These are phyloP conservation scores for Mellilla xanthometata DNA, from an alignment of 2,888 invertebrate species.

Conservation along the genomic window DNA sequence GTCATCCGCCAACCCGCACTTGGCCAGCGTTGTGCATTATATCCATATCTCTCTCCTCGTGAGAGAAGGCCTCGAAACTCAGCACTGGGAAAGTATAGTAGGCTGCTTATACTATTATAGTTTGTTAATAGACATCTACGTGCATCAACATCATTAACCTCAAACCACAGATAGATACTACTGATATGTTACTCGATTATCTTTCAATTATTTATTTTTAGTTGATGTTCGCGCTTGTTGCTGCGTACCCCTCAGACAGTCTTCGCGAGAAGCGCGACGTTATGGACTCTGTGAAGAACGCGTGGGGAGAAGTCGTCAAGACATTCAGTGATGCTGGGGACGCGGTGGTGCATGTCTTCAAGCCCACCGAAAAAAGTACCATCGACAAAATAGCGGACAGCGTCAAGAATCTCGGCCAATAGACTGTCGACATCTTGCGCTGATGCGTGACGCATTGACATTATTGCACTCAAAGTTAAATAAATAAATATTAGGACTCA, in stretches of 20 bases:
- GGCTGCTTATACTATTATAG: no score
- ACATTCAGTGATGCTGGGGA: conserved; percentile 65
- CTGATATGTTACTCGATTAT: conserved; percentile 11
- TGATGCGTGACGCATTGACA: no score
- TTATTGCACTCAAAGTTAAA: no score
- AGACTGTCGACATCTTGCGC: conserved; percentile 23
- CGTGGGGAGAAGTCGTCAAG: conserved; percentile 62
- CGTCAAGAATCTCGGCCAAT: conserved; percentile 50
- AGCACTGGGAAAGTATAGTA: no score
- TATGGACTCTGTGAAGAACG: conserved; percentile 65
- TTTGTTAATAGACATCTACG: background rate
- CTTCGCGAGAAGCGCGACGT: conserved; percentile 58
- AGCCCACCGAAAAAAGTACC: conserved; percentile 66
- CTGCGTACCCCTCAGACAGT: conserved; percentile 46
- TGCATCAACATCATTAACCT: background rate
- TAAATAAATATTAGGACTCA: no score
- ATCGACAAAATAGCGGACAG: conserved; percentile 62
- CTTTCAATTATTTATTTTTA: conserved; percentile 36
- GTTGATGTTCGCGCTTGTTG: conserved; percentile 40
- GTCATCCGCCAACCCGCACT: no score
- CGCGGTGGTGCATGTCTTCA: conserved; percentile 67
- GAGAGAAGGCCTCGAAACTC: no score
- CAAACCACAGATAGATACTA: background rate
- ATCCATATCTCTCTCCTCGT: no score
- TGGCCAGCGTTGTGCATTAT: no score